phyloP scores from a whole-genome alignment of 2,888 invertebrate species.

The Dynastes grantii region DNA sequence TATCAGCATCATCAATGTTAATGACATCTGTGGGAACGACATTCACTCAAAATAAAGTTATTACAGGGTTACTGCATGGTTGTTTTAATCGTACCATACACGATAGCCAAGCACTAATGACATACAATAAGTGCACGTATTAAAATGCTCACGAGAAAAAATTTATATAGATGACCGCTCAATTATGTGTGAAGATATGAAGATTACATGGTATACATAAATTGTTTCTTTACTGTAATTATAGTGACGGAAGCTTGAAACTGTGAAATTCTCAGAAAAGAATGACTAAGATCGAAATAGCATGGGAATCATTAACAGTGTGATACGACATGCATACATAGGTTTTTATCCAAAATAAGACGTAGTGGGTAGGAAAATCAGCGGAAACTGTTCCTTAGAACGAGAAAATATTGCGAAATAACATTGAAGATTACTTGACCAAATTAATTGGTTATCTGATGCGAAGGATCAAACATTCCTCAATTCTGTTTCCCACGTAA shows the following conservation, averaged over 20 bases:
- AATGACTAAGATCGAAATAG: not conserved
- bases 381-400: not conserved
- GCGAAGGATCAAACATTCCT: too few relatives aligned
- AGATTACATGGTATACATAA: not conserved
- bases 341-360: too few relatives aligned
- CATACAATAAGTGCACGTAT: slow-evolving; percentile 22
- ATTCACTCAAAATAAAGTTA: slow-evolving; percentile 32
- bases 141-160: slow-evolving; percentile 16
- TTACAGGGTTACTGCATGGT: slow-evolving; percentile 34
- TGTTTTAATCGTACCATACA: slow-evolving; percentile 16
- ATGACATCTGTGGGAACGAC: slow-evolving; percentile 41
- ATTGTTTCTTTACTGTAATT: not conserved
- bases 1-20: slow-evolving; percentile 36
- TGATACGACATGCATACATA: too few relatives aligned
- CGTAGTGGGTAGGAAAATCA: too few relatives aligned
- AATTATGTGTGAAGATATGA: slow-evolving; percentile 14
- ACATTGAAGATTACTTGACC: too few relatives aligned
- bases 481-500: too few relatives aligned
- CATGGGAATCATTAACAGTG: too few relatives aligned
- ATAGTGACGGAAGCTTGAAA: too few relatives aligned
- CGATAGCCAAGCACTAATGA: slow-evolving; percentile 8
- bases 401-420: not conserved
- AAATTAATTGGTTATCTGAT: too few relatives aligned
- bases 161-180: not conserved
- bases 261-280: not conserved